Base-by-base conservation (phyloP, 2,888 invertebrate genomes). In the Argyresthia goedartella region DNA sequence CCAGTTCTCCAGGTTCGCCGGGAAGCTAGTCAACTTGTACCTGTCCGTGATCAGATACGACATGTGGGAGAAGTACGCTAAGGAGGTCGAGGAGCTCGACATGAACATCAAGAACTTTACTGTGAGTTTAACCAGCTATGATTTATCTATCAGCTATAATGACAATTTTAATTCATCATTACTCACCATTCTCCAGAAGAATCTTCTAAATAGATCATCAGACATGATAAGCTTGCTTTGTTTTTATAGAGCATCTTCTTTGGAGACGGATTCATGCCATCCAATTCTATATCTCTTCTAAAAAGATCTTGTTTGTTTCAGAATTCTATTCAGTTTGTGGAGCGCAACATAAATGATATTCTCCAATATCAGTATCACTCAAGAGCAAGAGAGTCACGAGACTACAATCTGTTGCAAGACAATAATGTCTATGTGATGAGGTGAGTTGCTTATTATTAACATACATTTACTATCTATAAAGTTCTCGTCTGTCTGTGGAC, bases 71-170 rank as follows among this genome's bases (percentile, higher is more conserved):
- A 91, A 94, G 67, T 97, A 95, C 65, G 91, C 95, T 0, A 92
- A 95, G 71, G 97, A 98, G 79, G 89, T 97, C 16, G 94, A 96
- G 68, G 93, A 93, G 47, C 75, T 96, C 55, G 93, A 96, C 69
- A 88, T 96, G 69, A 94, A 95, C 61, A 95, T 97, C 65, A 91
- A 93, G 60, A 97, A 97, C 74, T 96, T 97, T 65, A 97, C 97
- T 48, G 96, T 95, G 76, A 89, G 89, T 87, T 46, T 46, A 6
- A 41, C 8, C 41, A 41, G n/a, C 41, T 4, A 41, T 8, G 8
- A 25, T 25, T 25, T 6, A 25, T 25, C 25, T 25, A 2, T 25
- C n/a, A 25, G 25, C 25, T 25, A 25, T 25, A 25, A 25, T 25
- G 25, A 25, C 6, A 25, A 25, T 25, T 25, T 25, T 6, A 25